phyloP scores from a whole-genome alignment of 2,113 vertebrate genomes.

The Phodopus roborovskii region DNA sequence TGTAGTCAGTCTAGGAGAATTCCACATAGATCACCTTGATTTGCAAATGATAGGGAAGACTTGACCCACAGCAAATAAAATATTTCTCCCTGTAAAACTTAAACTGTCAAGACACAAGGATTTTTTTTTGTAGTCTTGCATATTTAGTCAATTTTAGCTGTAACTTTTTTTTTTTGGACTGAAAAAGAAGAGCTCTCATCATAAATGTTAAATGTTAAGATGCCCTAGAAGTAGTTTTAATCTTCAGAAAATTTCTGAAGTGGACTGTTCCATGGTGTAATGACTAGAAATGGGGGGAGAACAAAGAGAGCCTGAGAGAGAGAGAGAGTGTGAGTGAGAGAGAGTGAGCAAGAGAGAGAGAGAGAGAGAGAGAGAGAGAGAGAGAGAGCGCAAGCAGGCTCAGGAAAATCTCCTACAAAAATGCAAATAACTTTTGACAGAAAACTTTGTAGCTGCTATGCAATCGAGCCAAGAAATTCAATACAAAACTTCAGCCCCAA shows the following conservation, averaged over 20 bases:
- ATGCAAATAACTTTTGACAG: slow-evolving; percentile 9
- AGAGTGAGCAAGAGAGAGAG: too few relatives aligned
- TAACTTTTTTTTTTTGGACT: background rate
- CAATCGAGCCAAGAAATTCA: slow-evolving; percentile 53
- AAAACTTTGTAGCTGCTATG: background rate
- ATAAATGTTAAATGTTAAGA: slow-evolving; percentile 33
- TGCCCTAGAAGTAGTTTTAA: slow-evolving; percentile 36
- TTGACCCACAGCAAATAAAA: background rate
- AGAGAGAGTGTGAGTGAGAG: too few relatives aligned
- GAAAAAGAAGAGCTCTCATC: slow-evolving; percentile 27
- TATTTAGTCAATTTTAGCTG: slow-evolving; percentile 57
- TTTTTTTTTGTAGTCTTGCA: background rate
- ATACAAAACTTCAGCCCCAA: slow-evolving; percentile 56
- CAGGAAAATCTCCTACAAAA: slow-evolving; percentile 28
- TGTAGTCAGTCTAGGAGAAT: background rate
- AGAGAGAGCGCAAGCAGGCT: too few relatives aligned
- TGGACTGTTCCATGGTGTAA: background rate
- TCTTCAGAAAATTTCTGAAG: slow-evolving; percentile 53
- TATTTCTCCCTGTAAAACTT: slow-evolving; percentile 23
- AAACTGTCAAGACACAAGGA: background rate
- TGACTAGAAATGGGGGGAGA: background rate
- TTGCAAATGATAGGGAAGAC: slow-evolving; percentile 9
- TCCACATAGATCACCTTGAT: background rate
- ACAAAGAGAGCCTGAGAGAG: background rate
- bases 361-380: too few relatives aligned